Evolutionary conservation across 2,113 vertebrate species (phyloP), one percentile per base, ranked within the genome.

Genomic region (Noturus placidus): DNA sequence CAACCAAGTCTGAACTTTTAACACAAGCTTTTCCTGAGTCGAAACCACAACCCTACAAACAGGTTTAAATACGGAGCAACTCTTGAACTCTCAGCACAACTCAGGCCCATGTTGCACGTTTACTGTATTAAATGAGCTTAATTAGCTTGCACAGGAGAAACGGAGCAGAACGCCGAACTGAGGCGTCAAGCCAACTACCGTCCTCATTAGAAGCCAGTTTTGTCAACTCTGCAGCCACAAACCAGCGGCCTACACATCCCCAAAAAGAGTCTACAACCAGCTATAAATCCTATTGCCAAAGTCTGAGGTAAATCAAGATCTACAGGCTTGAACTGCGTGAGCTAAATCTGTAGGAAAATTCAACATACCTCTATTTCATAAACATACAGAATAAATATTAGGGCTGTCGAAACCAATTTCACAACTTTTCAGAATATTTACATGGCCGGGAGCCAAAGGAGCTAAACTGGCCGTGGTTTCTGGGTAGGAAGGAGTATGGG

Each of bases 161-260:
- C 46, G 33, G 46, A 86, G 78, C 79, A n/a, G 77, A 86, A 88
- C 61, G 79, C 20, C 7, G 33, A 61, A 82, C 33, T 79, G 20
- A 65, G 86, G 84, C 87, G 59, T 77, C 70, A 0, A 8, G 84
- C 83, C 89, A 90, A 88, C 30, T 78, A 46, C 72, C 13, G 63
- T 79, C 74, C 78, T 88, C 86, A 86, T 83, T 90, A 83, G 59
- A 81, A 61, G 86, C 79, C 84, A 82, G 57, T 69, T 86, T 70
- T 35, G 82, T 82, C 76, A 89, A 61, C 85, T 86, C 80, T 15
- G 57, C 42, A 52, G 56, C 67, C 30, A 65, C 81, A 87, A 89
- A 82, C 79, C 72, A 82, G 19, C 33, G 30, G 54, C 61, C 35
- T 74, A 85, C 85, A 86, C 78, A 76, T 33, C 65, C 57, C 74